Evolutionary conservation across 1,140 invertebrate genomes (phyloP), one percentile per base, ranked within the genome.

Genomic region (Heterodera schachtii): DNA sequence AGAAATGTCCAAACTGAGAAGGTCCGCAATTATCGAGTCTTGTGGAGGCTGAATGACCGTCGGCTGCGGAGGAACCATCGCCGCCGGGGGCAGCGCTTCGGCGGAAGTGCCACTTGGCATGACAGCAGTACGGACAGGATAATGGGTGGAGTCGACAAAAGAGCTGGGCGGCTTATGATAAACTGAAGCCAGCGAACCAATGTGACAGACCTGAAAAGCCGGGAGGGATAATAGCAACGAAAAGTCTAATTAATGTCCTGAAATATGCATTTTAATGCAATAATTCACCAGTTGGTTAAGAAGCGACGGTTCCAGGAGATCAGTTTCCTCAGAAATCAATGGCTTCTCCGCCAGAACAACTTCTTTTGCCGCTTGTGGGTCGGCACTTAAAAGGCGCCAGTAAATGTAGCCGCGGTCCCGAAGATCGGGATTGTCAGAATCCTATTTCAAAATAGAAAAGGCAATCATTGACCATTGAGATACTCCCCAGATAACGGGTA

Each of bases 381-480:
- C 98, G 19, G 98, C 99, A 70, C 96, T 98, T 19, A 99, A 91
- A 43, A 99, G 92, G 73, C 97, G 93, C 98, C 98, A 99, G 90
- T 99, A 99, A 88, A 99, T 99, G 90, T 99, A 99, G 57, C 98
- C 98, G 85, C 98, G 94, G 90, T 99, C 98, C 83, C 98, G 93
- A 8, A 99, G 92, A 91, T 99, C 98, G 0, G 98, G 98, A 91
- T 99, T 99, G 90, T 99, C 98, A n/a, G 96, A 98, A 90, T 99
- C 97, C 80, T 74, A 21, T 9, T 75, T 19, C 60, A 64, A 46
- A 21, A 74, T 74, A 31, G n/a, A n/a, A 57, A 49, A 74, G n/a
- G n/a, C 19, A 16, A 52, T 11, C 9, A 52, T 52, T 16, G 9
- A 11, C 21, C 69, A 74, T 52, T 49, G 1, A 19, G n/a, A 47